Base-by-base conservation (phyloP, 2,797 vertebrate genomes). In the Hippocampus kuda region DNA sequence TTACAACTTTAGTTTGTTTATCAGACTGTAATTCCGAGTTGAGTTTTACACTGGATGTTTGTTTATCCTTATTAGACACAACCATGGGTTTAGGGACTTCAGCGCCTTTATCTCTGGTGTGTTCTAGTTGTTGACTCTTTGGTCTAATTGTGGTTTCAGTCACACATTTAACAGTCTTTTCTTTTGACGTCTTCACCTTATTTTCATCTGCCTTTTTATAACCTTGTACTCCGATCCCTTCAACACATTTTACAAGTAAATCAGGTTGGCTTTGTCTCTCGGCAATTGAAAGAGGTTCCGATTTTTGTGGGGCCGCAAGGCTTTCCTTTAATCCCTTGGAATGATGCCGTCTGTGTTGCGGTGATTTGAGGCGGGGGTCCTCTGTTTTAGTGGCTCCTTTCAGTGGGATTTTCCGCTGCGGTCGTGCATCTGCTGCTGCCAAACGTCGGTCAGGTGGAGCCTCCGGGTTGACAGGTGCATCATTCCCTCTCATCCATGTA, bases 311-410 rank as follows among this genome's bases (percentile, higher is more conserved):
- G 68, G 59, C 74, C 22, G 66, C 46, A 53, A 51, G 69, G 74
- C 75, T 80, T 81, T 84, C 82, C 78, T 64, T 81, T 81, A 83
- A 88, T 85, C 81, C 84, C 27, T 69, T 82, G 81, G 84, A 86
- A 85, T 80, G 83, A 80, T 77, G 75, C 71, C 30, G 60, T 73
- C 74, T 72, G 62, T 68, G 80, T 75, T 72, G 77, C 68, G 72
- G 71, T 67, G 68, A 75, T 79, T 73, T 73, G 64, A 69, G 74
- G 78, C 78, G 69, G 48, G 48, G 65, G 64, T 83, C 81, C 82
- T 78, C 76, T 70, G 53, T 44, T 10, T 27, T 1, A 13, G 71
- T 77, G 64, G 79, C 67, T 68, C 27, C 65, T 57, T 77, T 68
- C 46, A 70, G 54, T 48, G 77, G 20, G 51, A 73, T 70, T 70